These are phyloP conservation scores for Drosophila falleni DNA, from an alignment of 2,888 invertebrate species.

Conservation along the genomic window DNA sequence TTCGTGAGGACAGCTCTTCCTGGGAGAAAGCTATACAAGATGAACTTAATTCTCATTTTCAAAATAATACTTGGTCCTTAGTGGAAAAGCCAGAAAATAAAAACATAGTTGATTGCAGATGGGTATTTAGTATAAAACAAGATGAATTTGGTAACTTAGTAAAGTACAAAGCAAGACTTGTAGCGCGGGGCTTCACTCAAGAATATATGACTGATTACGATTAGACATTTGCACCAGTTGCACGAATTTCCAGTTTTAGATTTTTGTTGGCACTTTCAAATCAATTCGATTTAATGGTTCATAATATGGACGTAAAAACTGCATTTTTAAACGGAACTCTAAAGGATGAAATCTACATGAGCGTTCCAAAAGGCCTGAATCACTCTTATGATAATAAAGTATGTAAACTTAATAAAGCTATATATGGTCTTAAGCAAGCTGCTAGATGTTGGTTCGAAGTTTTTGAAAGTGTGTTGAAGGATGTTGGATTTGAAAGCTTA, in stretches of 20 bases:
- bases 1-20: background rate
- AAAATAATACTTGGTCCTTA: slow-evolving; percentile 20
- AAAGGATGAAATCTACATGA: slow-evolving; percentile 35
- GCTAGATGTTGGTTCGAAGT: slow-evolving; percentile 17
- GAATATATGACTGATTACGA: slow-evolving; percentile 28
- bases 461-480: slow-evolving; percentile 4
- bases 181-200: slow-evolving; percentile 30
- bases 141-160: slow-evolving; percentile 17
- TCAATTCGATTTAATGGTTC: slow-evolving; percentile 20
- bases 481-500: slow-evolving; percentile 1
- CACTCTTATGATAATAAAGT: slow-evolving; percentile 8
- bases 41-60: slow-evolving; percentile 10
- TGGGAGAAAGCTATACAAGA: slow-evolving; percentile 12
- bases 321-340: slow-evolving; percentile 27
- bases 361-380: background rate
- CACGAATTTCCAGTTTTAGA: slow-evolving; percentile 27
- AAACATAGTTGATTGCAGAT: slow-evolving; percentile 17
- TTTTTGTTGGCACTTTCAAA: slow-evolving; percentile 22
- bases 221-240: slow-evolving; percentile 28
- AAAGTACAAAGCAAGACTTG: slow-evolving; percentile 30
- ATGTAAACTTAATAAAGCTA: slow-evolving; percentile 38
- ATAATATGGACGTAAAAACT: slow-evolving; percentile 36
- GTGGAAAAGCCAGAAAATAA: slow-evolving; percentile 32
- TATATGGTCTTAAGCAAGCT: slow-evolving; percentile 61
- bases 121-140: slow-evolving; percentile 17